A percentile compares a stretch with the other conserved stretches of the same genome.
Conservation (phyloP, 2,113 vertebrate genomes). For the Pteruthius melanotis region DNA sequence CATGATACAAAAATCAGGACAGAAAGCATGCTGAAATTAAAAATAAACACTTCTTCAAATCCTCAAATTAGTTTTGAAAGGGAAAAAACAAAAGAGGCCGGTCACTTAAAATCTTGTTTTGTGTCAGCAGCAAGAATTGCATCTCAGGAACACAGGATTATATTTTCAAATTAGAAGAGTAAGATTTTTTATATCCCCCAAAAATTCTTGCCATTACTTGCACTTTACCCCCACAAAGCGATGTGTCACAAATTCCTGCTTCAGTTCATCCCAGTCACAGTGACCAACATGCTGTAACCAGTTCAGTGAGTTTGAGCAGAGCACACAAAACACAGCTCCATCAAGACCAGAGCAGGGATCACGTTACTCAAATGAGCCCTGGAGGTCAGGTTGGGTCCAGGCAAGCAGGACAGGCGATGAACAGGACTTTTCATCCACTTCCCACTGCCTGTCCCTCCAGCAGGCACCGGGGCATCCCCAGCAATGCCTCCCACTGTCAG, state of each 20-base stretch:
- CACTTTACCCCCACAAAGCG: background rate
- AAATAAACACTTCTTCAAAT: background rate
- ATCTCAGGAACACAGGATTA: background rate
- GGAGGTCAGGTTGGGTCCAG: background rate
- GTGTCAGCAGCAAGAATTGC: background rate
- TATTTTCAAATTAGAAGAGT: background rate
- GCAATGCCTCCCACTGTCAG: background rate
- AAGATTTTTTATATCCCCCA: fast-evolving
- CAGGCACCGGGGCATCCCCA: background rate
- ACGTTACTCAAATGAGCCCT: background rate
- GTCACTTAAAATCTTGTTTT: background rate
- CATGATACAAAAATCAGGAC: background rate
- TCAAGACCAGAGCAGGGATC: background rate
- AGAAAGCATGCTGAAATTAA: background rate
- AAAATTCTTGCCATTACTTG: background rate
- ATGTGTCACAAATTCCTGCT: background rate
- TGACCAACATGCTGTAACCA: background rate
- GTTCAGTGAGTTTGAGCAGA: background rate
- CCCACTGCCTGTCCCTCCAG: background rate
- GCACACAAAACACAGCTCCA: background rate
- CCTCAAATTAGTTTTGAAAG: background rate
- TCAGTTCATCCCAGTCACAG: background rate
- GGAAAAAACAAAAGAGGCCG: background rate
- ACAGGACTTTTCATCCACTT: background rate
- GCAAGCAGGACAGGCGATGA: background rate